Percentiles rank a stretch among this genome's conserved stretches.
phyloP scores from a whole-genome alignment of 2,888 invertebrate species.

The Netelia virgata region DNA sequence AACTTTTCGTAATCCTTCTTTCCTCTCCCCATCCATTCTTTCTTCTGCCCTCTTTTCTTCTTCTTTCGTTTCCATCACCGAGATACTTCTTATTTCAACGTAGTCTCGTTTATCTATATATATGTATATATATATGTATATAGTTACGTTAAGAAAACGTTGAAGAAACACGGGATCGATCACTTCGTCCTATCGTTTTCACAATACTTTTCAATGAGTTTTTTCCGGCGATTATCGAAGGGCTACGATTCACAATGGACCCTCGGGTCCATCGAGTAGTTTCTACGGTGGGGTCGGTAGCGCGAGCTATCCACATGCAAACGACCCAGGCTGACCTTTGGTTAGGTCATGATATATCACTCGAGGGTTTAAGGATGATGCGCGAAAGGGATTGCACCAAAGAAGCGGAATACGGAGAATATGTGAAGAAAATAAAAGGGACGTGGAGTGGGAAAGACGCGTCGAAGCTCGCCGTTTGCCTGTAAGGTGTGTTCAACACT shows the following conservation, averaged over 20 bases:
- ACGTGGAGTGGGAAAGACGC: slow-evolving; percentile 29
- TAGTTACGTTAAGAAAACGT: slow-evolving; percentile 36
- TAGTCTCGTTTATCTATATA: background rate
- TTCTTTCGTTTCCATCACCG: slow-evolving; percentile 45
- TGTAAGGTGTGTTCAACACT: slow-evolving; percentile 62
- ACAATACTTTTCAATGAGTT: slow-evolving; percentile 18
- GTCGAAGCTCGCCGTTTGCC: slow-evolving; percentile 48
- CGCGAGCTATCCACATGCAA: slow-evolving; percentile 69
- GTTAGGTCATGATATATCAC: slow-evolving; percentile 30
- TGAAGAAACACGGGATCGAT: slow-evolving; percentile 25
- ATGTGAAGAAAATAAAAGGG: slow-evolving; percentile 63
- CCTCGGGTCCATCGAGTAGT: background rate
- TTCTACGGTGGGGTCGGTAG: slow-evolving; percentile 70
- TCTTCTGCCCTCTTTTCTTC: slow-evolving; percentile 42
- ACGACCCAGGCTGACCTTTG: slow-evolving; percentile 72
- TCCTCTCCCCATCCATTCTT: background rate
- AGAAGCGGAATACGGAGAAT: slow-evolving; percentile 63
- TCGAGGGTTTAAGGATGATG: background rate
- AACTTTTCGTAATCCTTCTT: slow-evolving; percentile 66
- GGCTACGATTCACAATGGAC: background rate
- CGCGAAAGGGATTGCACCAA: slow-evolving; percentile 36
- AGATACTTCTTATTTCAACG: slow-evolving; percentile 16
- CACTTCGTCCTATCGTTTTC: slow-evolving; percentile 3
- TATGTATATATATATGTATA: slow-evolving; percentile 10
- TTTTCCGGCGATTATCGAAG: slow-evolving; percentile 2